phyloP scores from a whole-genome alignment of 2,113 vertebrate genomes.

The Eudyptes chrysolophus region DNA sequence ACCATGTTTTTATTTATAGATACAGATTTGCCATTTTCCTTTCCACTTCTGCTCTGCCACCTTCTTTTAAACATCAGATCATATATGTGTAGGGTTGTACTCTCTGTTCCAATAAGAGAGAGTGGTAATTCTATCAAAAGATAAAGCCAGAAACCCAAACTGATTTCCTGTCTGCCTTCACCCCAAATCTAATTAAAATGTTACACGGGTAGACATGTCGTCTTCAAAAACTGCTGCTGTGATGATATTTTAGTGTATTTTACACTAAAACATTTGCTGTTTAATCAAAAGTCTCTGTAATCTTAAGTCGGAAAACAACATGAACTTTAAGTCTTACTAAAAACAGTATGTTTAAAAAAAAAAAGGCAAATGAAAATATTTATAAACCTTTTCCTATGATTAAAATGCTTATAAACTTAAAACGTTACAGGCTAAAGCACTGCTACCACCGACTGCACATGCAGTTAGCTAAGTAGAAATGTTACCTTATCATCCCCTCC shows the following conservation, averaged over 20 bases:
- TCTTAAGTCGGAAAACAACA: neutral
- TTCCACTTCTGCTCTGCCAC: neutral
- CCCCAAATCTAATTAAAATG: neutral
- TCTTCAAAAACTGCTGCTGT: neutral
- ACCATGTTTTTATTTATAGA: neutral
- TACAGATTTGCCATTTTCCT: neutral
- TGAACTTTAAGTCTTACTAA: neutral
- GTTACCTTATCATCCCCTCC: conserved; percentile 10
- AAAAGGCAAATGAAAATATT: neutral
- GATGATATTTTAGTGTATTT: neutral
- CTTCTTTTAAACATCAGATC: neutral
- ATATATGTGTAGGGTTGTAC: neutral
- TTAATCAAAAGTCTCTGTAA: neutral
- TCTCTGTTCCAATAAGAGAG: neutral
- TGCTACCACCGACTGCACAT: neutral
- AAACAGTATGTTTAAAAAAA: neutral
- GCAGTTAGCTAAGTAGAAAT: neutral
- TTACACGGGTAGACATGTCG: neutral
- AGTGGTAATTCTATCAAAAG: neutral
- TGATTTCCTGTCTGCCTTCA: neutral
- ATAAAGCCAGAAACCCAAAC: neutral
- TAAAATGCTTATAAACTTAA: neutral
- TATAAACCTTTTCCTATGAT: neutral
- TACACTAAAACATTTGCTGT: neutral
- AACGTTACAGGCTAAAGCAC: neutral